Percentiles rank a stretch among this genome's conserved stretches.
These are phyloP conservation scores for Melopsittacus undulatus DNA, from an alignment of 2,797 vertebrate genomes.

Conservation along the genomic window DNA sequence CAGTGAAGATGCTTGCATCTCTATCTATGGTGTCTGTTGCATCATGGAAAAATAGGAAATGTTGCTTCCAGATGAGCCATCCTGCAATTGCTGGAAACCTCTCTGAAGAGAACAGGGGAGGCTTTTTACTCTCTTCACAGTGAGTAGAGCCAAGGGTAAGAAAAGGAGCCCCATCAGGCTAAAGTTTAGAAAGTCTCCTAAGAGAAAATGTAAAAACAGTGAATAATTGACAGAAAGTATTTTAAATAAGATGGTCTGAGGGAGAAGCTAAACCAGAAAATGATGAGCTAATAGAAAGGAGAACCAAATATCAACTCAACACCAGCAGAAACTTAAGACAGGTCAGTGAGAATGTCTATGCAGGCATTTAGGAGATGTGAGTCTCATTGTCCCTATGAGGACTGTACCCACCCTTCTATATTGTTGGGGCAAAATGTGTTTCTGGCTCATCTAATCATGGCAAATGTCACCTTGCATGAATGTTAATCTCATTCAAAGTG, in stretches of 20 bases:
- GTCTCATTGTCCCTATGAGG: not conserved
- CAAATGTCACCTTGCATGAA: not conserved
- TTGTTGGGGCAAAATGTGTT: not conserved
- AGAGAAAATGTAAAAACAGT: not conserved
- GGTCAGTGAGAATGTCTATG: not conserved
- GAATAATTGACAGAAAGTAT: not conserved
- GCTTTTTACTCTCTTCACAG: conserved; percentile 1
- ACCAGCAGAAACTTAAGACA: not conserved
- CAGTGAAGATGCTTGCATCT: not conserved
- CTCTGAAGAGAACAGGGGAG: conserved; percentile 29
- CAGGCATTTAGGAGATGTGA: not conserved
- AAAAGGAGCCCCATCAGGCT: conserved; percentile 17
- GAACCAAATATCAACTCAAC: not conserved
- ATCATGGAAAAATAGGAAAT: not conserved
- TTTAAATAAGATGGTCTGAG: not conserved
- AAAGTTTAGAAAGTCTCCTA: not conserved
- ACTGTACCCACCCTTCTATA: not conserved
- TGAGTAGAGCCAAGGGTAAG: conserved; percentile 5
- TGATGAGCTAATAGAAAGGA: not conserved
- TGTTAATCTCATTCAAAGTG: not conserved
- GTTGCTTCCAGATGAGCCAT: conserved; percentile 32
- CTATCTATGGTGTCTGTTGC: not conserved
- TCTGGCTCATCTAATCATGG: not conserved
- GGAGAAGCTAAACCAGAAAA: not conserved
- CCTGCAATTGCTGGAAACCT: conserved; percentile 6